Evolutionary conservation across 2,797 vertebrate genomes (phyloP).

Genomic region (Bovichtus diacanthus): DNA sequence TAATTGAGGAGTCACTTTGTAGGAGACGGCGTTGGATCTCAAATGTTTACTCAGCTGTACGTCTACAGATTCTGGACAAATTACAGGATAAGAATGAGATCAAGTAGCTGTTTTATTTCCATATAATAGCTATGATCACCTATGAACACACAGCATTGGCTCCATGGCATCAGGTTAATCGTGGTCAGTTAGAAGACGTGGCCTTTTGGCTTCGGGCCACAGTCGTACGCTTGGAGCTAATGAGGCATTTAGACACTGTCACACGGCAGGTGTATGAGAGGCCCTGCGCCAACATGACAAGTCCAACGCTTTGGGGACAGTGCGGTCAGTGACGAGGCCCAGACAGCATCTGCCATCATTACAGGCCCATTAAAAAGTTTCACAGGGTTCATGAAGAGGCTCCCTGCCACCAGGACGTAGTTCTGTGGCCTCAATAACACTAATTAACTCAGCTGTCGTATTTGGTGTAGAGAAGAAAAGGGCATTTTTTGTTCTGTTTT

Average conservation of each 20-base stretch:
- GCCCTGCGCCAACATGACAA: conserved; percentile 42
- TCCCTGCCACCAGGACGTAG: conserved; percentile 46
- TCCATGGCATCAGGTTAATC: conserved; percentile 52
- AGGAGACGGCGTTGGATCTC: too few relatives aligned
- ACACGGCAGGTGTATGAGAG: conserved; percentile 64
- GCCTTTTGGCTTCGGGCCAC: conserved; percentile 47
- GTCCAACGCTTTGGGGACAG: conserved; percentile 53
- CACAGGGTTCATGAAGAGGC: conserved; percentile 50
- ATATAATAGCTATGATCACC: conserved; percentile 6
- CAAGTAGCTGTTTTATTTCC: conserved; percentile 25
- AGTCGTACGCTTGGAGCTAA: conserved; percentile 60
- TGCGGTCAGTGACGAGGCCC: conserved; percentile 46
- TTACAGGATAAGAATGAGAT: conserved; percentile 1
- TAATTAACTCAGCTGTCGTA: conserved; percentile 61
- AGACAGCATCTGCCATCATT: conserved; percentile 72
- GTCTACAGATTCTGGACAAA: not conserved
- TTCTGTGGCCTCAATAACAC: conserved; percentile 31
- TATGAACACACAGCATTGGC: conserved; percentile 9
- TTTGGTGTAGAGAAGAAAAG: conserved; percentile 30
- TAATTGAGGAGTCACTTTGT: too few relatives aligned
- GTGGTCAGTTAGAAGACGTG: conserved; percentile 43
- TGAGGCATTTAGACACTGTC: conserved; percentile 69
- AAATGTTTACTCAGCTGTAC: not conserved
- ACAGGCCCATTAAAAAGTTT: conserved; percentile 73
- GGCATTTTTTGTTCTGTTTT: conserved; percentile 25